Evolutionary conservation across 1,140 invertebrate species (phyloP).

Genomic region (Halesus radiatus): DNA sequence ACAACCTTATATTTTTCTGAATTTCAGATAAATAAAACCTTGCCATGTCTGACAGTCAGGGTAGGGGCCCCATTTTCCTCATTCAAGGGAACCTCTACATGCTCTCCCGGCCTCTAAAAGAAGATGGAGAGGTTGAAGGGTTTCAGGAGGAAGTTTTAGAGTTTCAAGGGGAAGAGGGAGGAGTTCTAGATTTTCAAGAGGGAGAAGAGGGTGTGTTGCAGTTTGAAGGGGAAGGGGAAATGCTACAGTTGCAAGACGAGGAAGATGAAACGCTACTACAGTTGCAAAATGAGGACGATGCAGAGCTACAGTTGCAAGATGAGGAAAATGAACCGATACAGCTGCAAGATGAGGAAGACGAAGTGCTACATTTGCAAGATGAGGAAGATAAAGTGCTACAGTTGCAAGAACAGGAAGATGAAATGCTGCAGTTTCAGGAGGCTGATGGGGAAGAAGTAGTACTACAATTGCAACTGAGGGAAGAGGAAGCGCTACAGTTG

Average conservation of each 20-base stretch:
- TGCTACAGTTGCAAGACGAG: no score
- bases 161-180: no score
- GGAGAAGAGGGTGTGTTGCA: no score
- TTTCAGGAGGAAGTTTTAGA: no score
- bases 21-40: background rate
- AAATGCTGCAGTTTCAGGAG: background rate
- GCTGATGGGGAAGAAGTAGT: background rate
- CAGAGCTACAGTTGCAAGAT: no score
- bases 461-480: background rate
- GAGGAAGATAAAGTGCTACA: background rate
- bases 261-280: no score
- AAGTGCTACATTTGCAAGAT: background rate
- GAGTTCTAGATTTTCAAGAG: no score
- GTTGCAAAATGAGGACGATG: no score
- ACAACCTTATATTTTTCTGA: background rate
- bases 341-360: background rate
- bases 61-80: background rate
- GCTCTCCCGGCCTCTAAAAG: background rate
- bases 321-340: no score
- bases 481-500: background rate
- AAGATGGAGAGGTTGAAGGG: no score
- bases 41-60: background rate
- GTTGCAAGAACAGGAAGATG: background rate
- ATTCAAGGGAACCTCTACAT: slow-evolving; percentile 6
- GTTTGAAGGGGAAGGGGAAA: no score